Base-by-base conservation (phyloP, 2,113 vertebrate genomes). In the Tetrax tetrax region DNA sequence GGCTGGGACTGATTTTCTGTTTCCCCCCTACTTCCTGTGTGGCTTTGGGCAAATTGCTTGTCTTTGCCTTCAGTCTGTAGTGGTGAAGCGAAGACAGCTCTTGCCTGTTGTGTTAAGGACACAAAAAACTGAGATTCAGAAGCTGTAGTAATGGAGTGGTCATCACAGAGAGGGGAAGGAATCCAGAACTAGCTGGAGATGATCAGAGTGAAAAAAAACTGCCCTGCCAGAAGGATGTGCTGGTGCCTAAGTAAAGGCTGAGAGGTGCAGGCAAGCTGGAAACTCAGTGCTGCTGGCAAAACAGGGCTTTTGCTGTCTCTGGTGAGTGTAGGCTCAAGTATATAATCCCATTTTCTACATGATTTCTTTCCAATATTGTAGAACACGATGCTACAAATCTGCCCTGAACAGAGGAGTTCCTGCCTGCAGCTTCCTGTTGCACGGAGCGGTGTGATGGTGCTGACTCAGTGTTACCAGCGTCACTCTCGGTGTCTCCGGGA, bases 361-460 rank as follows among this genome's bases (percentile, higher is more conserved):
- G 19, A 4, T 1, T 0, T 24, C 41, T 78, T 75, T 56, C 31
- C 47, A 4, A 14, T 35, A 12, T 6, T n/a, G 11, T 54, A 54
- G 43, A 50, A 29, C 0, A 0, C 11, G 33, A 18, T 47, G 51
- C 47, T 60, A 54, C n/a, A 28, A 31, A 6, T 24, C 31, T 83
- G 22, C 37, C 38, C 22, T 86, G 54, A 69, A 3, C 2, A 3
- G 2, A 0, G 38, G 33, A 7, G 9, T 65, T 79, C 15, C 29
- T 72, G 12, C 35, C 37, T 57, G 38, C 45, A 56, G 64, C 22
- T 85, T 51, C 48, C 35, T 31, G 10, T 33, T 13, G 27, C 17
- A 1, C 0, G 0, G 53, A 59, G 4, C 1, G 0, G 0, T 28
- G 61, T 3, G 7, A 3, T 31, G 29, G 51, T 11, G 0, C 47